Evolutionary conservation across 2,888 invertebrate species (phyloP), one percentile per base, ranked within the genome.

Genomic region (Neria commutata): DNA sequence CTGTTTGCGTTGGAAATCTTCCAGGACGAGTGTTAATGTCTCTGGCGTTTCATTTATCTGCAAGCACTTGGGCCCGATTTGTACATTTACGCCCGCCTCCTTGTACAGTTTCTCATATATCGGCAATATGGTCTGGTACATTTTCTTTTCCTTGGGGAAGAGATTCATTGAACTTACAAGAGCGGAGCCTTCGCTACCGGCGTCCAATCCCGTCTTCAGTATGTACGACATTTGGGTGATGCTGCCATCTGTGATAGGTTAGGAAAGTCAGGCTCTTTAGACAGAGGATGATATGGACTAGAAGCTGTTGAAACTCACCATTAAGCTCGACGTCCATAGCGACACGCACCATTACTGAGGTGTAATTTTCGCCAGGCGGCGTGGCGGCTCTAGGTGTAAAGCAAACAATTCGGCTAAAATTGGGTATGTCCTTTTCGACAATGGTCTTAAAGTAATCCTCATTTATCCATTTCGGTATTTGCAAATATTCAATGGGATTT

Each of bases 141-240:
- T 70, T 47, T 74, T 61, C 2, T 72, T 70, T 58, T 78, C 77
- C 17, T 74, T 72, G 2, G 64, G 60, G 23, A 75, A 77, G 23
- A 76, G 49, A 37, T 72, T 64, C 34, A 73, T 37, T 49, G 62
- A 59, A 17, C 61, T 60, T 26, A 77, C 53, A 1, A 62, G 52
- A 1, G 71, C 6, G 1, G 64, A 62, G 0, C 68, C 66, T 2
- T 65, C 67, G 24, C 62, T 65, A 8, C 53, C 55, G 0, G 55
- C 37, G 6, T 72, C 69, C 14, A 78, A 57, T 33, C 64, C 63
- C 0, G 77, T 77, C 56, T 78, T 78, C 0, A 78, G 48, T 40
- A 78, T 77, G 29, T 78, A 78, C 1, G 77, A 77, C 1, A 66
- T 4, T 46, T 67, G 58, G 29, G 68, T 42, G 17, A 58, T 62